Base-by-base conservation (phyloP, 2,113 vertebrate genomes). In the Amphiprion ocellaris region DNA sequence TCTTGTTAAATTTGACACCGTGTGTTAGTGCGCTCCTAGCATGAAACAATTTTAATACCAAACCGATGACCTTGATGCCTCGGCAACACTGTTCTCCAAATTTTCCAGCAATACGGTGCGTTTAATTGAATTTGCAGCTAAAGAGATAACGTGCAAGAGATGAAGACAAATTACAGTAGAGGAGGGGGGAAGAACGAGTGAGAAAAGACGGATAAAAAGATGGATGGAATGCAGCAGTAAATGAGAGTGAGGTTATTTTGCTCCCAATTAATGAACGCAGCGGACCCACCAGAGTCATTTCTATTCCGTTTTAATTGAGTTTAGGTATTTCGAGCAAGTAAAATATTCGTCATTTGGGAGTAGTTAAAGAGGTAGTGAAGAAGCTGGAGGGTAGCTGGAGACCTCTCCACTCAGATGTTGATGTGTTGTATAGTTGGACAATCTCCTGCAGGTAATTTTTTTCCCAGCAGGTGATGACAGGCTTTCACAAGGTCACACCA, bases 401-500 rank as follows among this genome's bases (percentile, higher is more conserved):
- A 74, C 53, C 30, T 69, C 53, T 58, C 33, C 8, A 1, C 16
- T 65, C 15, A 52, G 64, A 67, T 79, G 66, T 58, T 79, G 65
- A 83, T 81, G 70, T 77, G 61, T 85, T 82, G 75, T 82, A 77
- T 63, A 77, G 84, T 84, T 63, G 39, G 55, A 54, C 77, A 70
- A 24, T 84, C 67, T 85, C 50, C 78, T 85, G 28, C 69, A 82
- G 88, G 77, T 87, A 60, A 79, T 92, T 87, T 86, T 65, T 84
- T 78, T 86, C 91, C 72, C 87, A 84, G 87, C 89, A 85, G 87
- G 89, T 83, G 79, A 88, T 70, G 82, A 79, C 79, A 80, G 71
- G 68, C 65, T 83, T 87, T 77, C 60, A 82, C 87, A 90, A 90
- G 92, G 89, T 89, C 83, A 85, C 82, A 89, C 86, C 75, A 81